These are phyloP conservation scores for Tryphoninae sp. DNA, from an alignment of 2,888 invertebrate species.

Conservation along the genomic window DNA sequence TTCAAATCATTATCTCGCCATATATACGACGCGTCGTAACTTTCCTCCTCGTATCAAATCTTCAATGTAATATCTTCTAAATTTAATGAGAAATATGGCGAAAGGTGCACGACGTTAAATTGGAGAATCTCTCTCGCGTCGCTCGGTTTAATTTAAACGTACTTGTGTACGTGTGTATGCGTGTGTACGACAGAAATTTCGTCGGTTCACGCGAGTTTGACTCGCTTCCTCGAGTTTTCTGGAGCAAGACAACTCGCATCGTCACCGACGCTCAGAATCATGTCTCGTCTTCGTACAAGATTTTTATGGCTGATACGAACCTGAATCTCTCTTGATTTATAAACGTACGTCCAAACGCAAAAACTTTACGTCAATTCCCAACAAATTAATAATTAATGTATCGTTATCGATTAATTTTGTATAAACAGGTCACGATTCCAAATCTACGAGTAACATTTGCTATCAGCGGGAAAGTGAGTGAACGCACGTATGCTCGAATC, in stretches of 20 bases:
- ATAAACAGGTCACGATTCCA: too few species aligned
- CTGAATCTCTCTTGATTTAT: neutral
- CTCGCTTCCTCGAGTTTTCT: slow-evolving; percentile 49
- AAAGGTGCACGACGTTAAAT: slow-evolving; percentile 45
- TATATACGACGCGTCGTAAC: neutral
- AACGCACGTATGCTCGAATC: neutral
- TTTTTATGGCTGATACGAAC: slow-evolving; percentile 8
- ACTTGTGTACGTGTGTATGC: neutral
- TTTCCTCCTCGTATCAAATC: neutral
- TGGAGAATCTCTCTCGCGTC: slow-evolving; percentile 33
- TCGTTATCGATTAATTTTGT: too few species aligned
- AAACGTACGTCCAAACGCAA: neutral
- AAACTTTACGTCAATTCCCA: neutral
- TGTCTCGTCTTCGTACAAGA: slow-evolving; percentile 14
- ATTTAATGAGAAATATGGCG: slow-evolving; percentile 34
- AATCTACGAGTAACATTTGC: neutral
- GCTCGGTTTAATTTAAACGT: slow-evolving; percentile 40
- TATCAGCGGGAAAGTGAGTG: neutral
- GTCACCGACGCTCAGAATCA: slow-evolving; percentile 42
- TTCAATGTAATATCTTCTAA: slow-evolving; percentile 30
- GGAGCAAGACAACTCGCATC: slow-evolving; percentile 51
- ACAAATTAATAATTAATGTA: too few species aligned
- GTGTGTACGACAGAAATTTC: neutral
- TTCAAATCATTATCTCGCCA: neutral
- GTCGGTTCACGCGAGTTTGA: slow-evolving; percentile 6